Evolutionary conservation across 2,888 invertebrate species (phyloP).

Genomic region (Endotricha flammealis): DNA sequence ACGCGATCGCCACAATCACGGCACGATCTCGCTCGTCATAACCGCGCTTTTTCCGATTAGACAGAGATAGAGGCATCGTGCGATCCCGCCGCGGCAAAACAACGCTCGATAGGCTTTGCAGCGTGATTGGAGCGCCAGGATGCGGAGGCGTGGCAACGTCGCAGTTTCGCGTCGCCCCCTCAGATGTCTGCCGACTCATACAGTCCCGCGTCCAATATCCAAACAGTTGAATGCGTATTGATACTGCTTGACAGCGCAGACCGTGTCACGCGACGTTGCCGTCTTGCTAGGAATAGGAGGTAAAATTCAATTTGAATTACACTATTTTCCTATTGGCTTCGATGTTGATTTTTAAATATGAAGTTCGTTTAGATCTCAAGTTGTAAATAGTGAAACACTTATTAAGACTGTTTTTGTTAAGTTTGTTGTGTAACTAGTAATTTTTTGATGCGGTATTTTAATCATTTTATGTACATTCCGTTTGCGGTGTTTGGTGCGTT

Average conservation of each 20-base stretch:
- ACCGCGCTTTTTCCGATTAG: slow-evolving; percentile 12
- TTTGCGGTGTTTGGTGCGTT: no score
- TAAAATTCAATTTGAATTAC: slow-evolving; percentile 54
- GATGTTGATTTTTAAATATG: not conserved
- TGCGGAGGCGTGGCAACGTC: slow-evolving; percentile 60
- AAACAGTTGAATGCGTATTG: slow-evolving; percentile 73
- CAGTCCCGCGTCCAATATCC: slow-evolving; percentile 63
- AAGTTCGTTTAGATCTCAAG: not conserved
- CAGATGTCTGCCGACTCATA: slow-evolving; percentile 53
- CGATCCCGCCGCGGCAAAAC: slow-evolving; percentile 30
- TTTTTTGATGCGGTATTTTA: no score
- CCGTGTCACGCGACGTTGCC: slow-evolving; percentile 59
- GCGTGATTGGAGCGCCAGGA: slow-evolving; percentile 44
- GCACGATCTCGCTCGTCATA: slow-evolving; percentile 6
- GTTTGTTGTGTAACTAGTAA: no score
- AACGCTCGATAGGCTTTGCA: slow-evolving; percentile 29
- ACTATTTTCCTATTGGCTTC: slow-evolving; percentile 13
- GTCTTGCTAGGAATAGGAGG: slow-evolving; percentile 59
- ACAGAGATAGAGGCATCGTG: slow-evolving; percentile 27
- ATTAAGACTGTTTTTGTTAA: no score
- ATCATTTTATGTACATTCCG: no score
- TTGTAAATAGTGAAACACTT: no score
- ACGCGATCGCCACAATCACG: not conserved
- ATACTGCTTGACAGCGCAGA: slow-evolving; percentile 58
- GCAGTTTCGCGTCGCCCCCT: slow-evolving; percentile 50